Evolutionary conservation across 2,888 invertebrate species (phyloP).

Genomic region (Rapana venosa): DNA sequence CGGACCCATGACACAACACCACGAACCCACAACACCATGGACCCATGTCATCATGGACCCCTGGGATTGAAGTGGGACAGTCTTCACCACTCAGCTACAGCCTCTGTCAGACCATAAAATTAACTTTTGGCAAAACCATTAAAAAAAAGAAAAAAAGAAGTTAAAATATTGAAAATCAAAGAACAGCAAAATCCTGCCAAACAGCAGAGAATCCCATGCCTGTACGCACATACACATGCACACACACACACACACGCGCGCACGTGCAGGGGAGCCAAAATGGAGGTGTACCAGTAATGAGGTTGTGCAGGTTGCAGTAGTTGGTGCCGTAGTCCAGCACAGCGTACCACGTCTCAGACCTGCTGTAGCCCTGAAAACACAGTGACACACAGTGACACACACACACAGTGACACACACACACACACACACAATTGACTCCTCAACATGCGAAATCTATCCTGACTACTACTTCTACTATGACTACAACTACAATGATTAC

Average conservation of each 20-base stretch:
- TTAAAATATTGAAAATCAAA: no score
- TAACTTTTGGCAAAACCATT: no score
- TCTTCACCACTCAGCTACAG: no score
- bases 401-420: neutral
- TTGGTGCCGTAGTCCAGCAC: slow-evolving; percentile 74
- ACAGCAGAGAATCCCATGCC: no score
- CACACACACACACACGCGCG: slow-evolving; percentile 39
- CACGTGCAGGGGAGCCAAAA: neutral
- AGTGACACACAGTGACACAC: no score
- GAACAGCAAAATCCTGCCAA: no score
- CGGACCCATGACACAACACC: no score
- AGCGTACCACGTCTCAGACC: slow-evolving; percentile 75
- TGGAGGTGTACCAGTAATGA: slow-evolving; percentile 68
- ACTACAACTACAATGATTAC: neutral
- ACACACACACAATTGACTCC: neutral
- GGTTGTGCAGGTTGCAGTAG: slow-evolving; percentile 75
- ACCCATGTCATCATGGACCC: no score
- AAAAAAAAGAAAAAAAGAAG: no score
- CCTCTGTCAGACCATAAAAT: no score
- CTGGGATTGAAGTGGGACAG: no score
- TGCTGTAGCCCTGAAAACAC: slow-evolving; percentile 68
- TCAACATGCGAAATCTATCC: neutral
- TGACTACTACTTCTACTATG: neutral
- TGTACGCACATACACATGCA: neutral
- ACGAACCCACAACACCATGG: no score